Evolutionary conservation across 2,797 vertebrate species (phyloP), one percentile per base, ranked within the genome.

Genomic region (Arctocebus calabarensis): DNA sequence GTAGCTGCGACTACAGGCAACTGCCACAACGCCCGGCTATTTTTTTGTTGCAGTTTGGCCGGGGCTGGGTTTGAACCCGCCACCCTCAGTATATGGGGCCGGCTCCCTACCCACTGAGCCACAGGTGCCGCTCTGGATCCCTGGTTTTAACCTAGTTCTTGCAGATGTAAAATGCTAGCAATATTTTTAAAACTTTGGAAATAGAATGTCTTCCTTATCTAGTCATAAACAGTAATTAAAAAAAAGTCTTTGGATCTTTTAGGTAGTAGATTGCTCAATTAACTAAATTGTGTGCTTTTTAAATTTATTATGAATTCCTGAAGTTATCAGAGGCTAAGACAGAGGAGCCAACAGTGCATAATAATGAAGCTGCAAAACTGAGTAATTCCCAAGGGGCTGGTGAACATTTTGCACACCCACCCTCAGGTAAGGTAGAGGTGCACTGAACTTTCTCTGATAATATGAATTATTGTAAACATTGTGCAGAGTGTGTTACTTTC

Each of bases 371-470:
- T 91, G 81, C 84, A 32, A 92, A 92, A 95, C 64, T 88, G 64
- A 98, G 92, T 70, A 93, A 97, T 55, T 68, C 95, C 74, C 71
- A 95, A 59, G 90, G 86, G 6, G 81, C 86, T 77, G 75, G 77
- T 68, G 94, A 97, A 85, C 97, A 88, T 57, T 86, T 78, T 82
- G 83, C 45, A 81, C 89, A 89, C 75, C 40, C 75, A 27, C 29
- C 74, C 1, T 78, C 94, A 98, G 98, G 98, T 98, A 98, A 98
- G 92, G 34, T 64, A 59, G 45, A 71, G 14, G 70, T 95, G 37
- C 22, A 25, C 45, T 57, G 22, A 84, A 55, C 27, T 71, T 90
- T 88, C 29, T 82, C 19, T 85, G 71, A 45, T 78, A 71, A 66
- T 88, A 23, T 68, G 40, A 82, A 61, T 79, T 2, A 61, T 79